Percentiles rank a stretch among this genome's conserved stretches.
Conservation (phyloP, 2,113 vertebrate genomes). For the Brienomyrus longianalis region DNA sequence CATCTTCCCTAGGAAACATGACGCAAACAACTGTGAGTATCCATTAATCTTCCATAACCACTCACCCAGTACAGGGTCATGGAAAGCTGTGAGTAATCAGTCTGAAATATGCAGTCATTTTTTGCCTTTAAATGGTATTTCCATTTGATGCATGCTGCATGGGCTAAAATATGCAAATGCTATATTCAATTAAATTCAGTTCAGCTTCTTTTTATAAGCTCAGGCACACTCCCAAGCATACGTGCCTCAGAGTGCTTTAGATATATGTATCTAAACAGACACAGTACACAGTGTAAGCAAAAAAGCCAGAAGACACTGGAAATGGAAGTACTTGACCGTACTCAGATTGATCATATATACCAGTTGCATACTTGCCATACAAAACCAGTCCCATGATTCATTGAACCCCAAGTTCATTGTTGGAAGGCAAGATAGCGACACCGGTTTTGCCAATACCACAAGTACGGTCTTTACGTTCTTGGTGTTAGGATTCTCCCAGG, state of each 20-base stretch:
- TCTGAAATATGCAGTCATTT: not conserved
- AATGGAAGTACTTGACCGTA: not conserved
- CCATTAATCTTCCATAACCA: not conserved
- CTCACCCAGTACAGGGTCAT: not conserved
- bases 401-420: no score
- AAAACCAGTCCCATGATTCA: no score
- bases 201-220: not conserved
- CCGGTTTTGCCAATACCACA: no score
- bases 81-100: not conserved
- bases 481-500: no score
- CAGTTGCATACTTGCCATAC: no score
- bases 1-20: conserved; percentile 2
- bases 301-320: not conserved
- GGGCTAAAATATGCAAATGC: not conserved
- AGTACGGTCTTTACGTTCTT: no score
- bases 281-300: not conserved
- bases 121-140: not conserved
- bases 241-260: not conserved
- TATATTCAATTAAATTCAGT: not conserved
- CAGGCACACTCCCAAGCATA: not conserved
- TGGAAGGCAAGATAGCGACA: no score
- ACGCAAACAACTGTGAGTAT: not conserved
- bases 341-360: no score
- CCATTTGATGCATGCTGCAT: not conserved
- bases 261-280: not conserved